Evolutionary conservation across 2,888 invertebrate species (phyloP).

Genomic region (Drosophila macrothrix): DNA sequence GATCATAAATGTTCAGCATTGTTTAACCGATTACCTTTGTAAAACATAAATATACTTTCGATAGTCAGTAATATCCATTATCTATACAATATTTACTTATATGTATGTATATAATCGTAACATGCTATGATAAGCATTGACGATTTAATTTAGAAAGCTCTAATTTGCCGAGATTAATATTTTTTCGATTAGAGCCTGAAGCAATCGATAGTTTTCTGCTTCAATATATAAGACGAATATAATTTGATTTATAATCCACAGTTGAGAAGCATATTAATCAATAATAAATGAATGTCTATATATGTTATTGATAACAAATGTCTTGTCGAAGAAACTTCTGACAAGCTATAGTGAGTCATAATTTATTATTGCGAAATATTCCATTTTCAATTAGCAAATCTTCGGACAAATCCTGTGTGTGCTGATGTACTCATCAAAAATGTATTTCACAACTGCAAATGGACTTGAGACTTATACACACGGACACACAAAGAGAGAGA

Average conservation of each 20-base stretch:
- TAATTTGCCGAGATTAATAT: neutral
- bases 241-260: neutral
- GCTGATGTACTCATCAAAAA: constrained; percentile 49
- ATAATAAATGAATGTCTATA: neutral
- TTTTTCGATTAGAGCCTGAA: neutral
- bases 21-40: neutral
- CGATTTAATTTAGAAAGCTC: neutral
- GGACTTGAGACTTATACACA: constrained; percentile 29
- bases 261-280: neutral
- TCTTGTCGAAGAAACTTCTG: neutral
- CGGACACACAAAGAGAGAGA: neutral
- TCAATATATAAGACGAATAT: neutral
- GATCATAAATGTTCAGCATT: neutral
- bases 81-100: neutral
- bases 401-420: constrained; percentile 28
- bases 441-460: constrained; percentile 53
- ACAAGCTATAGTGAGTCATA: neutral
- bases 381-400: constrained; percentile 13
- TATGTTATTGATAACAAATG: neutral
- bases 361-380: constrained; percentile 13
- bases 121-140: too few relatives aligned
- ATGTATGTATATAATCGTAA: neutral
- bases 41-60: neutral
- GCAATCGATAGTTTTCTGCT: neutral
- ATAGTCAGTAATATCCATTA: neutral